These are phyloP conservation scores for Verasper variegatus DNA, from an alignment of 2,113 vertebrate species.

Conservation along the genomic window DNA sequence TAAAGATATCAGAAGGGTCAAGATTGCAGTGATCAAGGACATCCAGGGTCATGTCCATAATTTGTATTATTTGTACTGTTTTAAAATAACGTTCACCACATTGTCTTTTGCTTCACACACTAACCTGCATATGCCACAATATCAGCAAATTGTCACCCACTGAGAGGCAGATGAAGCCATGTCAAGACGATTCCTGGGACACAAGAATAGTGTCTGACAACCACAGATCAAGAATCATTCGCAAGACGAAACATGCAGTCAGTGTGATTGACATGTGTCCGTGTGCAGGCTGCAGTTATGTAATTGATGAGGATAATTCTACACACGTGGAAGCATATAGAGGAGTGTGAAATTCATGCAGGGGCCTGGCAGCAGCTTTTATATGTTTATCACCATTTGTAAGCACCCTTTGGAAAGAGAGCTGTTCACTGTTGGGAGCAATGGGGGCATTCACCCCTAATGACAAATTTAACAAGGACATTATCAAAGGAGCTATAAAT, in stretches of 20 bases:
- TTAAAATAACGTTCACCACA: too few relatives aligned
- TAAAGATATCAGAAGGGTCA: too few relatives aligned
- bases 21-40: not conserved
- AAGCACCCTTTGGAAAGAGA: not conserved
- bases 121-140: too few relatives aligned
- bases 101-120: too few relatives aligned
- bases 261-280: not conserved
- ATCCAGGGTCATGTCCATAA: not conserved
- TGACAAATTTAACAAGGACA: not conserved
- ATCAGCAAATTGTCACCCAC: not conserved
- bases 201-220: not conserved
- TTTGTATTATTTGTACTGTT: too few relatives aligned
- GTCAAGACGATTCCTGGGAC: too few relatives aligned
- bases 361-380: not conserved
- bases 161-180: not conserved
- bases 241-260: not conserved
- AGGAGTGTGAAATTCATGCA: not conserved
- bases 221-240: not conserved
- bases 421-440: not conserved
- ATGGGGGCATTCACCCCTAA: not conserved
- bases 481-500: not conserved
- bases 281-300: not conserved
- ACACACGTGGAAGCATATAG: not conserved
- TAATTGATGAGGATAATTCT: not conserved
- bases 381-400: not conserved